Evolutionary conservation across 2,113 vertebrate species (phyloP).

Genomic region (Pipa parva): DNA sequence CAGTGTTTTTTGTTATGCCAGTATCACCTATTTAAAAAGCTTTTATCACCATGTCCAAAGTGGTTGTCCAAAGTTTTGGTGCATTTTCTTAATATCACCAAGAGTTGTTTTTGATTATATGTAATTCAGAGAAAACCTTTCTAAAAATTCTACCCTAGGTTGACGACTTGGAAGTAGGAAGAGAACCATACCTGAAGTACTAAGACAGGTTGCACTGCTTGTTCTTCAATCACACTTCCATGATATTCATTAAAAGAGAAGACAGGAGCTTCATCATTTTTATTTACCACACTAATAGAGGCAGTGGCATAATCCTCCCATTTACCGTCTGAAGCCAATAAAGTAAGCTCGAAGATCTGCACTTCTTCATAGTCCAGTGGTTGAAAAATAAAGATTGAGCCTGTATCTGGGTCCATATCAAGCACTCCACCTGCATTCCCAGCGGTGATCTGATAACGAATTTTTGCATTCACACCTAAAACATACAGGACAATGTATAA

Average conservation of each 20-base stretch:
- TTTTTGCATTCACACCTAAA: constrained; percentile 77
- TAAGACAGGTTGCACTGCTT: constrained; percentile 76
- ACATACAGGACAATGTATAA: not conserved
- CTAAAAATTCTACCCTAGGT: no score
- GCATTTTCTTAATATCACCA: no score
- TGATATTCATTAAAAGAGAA: constrained; percentile 82
- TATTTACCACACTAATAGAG: constrained; percentile 74
- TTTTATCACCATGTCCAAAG: no score
- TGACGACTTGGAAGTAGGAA: not conserved
- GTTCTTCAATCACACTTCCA: constrained; percentile 78
- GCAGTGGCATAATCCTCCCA: constrained; percentile 82
- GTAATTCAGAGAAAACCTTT: no score
- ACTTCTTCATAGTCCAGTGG: constrained; percentile 80
- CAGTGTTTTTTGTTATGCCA: no score
- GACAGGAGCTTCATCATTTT: constrained; percentile 83
- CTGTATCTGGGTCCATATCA: constrained; percentile 78
- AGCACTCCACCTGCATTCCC: constrained; percentile 78
- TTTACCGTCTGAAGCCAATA: constrained; percentile 83
- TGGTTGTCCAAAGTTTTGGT: no score
- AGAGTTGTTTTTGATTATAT: no score
- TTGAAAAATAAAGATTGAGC: constrained; percentile 76
- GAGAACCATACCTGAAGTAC: constrained; percentile 73
- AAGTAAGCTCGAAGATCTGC: constrained; percentile 74
- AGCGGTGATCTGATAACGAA: constrained; percentile 82
- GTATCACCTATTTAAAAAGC: no score